A percentile compares a stretch with the other conserved stretches of the same genome.
These are phyloP conservation scores for Volucella inflata DNA, from an alignment of 2,888 invertebrate species.

Conservation along the genomic window DNA sequence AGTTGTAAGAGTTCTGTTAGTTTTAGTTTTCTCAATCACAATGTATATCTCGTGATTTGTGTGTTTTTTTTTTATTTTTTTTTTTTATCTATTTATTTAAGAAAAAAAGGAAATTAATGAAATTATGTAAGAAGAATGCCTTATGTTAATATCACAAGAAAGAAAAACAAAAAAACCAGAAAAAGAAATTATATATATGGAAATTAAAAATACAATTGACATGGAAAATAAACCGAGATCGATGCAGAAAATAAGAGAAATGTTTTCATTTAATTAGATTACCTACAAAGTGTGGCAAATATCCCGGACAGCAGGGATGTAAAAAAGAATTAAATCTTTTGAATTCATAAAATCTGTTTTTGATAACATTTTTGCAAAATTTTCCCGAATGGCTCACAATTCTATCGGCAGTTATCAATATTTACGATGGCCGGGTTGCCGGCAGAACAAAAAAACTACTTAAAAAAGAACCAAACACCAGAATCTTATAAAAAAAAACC, in stretches of 20 bases:
- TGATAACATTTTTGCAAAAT: no score
- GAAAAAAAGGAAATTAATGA: constrained; percentile 51
- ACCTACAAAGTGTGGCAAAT: no score
- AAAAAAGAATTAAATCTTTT: no score
- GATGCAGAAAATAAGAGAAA: constrained; percentile 30
- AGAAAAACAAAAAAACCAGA: constrained; percentile 14
- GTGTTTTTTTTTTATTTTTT: constrained; percentile 17
- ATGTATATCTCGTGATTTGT: constrained; percentile 55
- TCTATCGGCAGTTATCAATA: no score
- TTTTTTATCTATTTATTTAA: background rate
- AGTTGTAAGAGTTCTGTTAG: constrained; percentile 19
- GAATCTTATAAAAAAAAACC: no score
- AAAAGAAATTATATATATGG: constrained; percentile 53
- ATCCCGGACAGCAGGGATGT: no score
- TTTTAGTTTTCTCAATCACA: constrained; percentile 49
- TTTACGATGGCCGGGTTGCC: no score
- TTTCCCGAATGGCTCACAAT: no score
- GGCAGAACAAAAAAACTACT: no score
- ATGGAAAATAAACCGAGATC: constrained; percentile 31
- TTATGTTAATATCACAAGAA: constrained; percentile 77
- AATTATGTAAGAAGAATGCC: constrained; percentile 76
- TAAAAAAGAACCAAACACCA: no score
- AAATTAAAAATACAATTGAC: constrained; percentile 33
- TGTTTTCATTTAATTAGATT: background rate
- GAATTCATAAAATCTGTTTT: no score